Conservation (phyloP, 2,113 vertebrate species). For the Peromyscus maniculatus region DNA sequence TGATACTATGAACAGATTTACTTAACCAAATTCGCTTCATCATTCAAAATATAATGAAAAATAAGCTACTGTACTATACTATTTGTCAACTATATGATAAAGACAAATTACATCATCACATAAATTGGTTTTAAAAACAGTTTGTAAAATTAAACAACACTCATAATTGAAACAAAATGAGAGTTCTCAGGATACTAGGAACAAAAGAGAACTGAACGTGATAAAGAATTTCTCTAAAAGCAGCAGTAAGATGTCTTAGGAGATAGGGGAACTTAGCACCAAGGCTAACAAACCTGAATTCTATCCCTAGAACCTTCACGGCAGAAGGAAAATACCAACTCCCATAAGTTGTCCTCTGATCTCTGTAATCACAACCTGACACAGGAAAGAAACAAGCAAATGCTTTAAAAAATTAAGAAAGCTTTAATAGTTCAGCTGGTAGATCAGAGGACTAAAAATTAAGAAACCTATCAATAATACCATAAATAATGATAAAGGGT, state of each 20-base stretch:
- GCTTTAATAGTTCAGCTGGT: background rate
- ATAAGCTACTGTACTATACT: background rate
- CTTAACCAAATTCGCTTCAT: conserved; percentile 21
- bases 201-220: conserved; percentile 8
- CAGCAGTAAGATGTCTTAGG: background rate
- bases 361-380: background rate
- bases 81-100: background rate
- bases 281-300: background rate
- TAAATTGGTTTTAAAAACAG: conserved; percentile 26
- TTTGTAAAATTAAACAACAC: conserved; percentile 37
- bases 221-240: conserved; percentile 5
- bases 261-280: no score
- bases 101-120: conserved; percentile 37
- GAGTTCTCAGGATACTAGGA: conserved; percentile 36
- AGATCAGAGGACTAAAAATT: background rate
- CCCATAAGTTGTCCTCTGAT: no score
- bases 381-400: background rate
- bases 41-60: conserved; percentile 28
- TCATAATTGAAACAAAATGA: background rate
- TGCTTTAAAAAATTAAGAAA: background rate
- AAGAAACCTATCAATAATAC: background rate
- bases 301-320: background rate
- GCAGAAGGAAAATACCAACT: background rate
- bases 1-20: background rate
- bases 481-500: background rate